Evolutionary conservation across 2,113 vertebrate genomes (phyloP).

Genomic region (Eurypyga helias): DNA sequence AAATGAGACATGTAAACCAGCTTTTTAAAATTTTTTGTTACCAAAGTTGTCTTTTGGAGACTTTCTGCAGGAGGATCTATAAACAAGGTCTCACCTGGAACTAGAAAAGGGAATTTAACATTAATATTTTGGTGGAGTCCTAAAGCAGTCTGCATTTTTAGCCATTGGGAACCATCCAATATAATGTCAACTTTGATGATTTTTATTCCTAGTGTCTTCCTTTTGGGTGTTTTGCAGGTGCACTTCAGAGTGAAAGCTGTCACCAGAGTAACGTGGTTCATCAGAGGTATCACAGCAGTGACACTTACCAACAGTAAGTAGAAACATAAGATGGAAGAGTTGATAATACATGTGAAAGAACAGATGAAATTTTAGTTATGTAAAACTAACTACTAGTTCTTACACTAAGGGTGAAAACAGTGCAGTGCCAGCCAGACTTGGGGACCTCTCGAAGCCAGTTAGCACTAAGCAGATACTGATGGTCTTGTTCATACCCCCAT

Average conservation of each 20-base stretch:
- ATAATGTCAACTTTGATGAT: neutral
- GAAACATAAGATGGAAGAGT: neutral
- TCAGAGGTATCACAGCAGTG: neutral
- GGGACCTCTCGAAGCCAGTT: neutral
- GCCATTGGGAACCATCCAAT: neutral
- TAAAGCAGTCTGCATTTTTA: neutral
- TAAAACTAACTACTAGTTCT: neutral
- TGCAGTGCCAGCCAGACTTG: neutral
- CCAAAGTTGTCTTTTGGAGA: neutral
- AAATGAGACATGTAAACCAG: neutral
- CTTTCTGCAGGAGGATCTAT: neutral
- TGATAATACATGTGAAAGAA: neutral
- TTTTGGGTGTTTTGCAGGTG: neutral
- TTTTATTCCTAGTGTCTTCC: neutral
- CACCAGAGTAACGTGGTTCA: neutral
- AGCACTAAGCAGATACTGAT: neutral
- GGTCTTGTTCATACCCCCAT: accelerated
- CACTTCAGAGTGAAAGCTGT: neutral
- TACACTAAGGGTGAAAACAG: neutral
- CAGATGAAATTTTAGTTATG: neutral
- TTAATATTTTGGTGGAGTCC: neutral
- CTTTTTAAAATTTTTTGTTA: neutral
- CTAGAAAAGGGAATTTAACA: neutral
- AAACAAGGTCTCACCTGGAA: neutral
- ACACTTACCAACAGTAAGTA: no score